A percentile compares a stretch with the other conserved stretches of the same genome.
These are phyloP conservation scores for Myopa testacea DNA, from an alignment of 2,888 invertebrate species.

Conservation along the genomic window DNA sequence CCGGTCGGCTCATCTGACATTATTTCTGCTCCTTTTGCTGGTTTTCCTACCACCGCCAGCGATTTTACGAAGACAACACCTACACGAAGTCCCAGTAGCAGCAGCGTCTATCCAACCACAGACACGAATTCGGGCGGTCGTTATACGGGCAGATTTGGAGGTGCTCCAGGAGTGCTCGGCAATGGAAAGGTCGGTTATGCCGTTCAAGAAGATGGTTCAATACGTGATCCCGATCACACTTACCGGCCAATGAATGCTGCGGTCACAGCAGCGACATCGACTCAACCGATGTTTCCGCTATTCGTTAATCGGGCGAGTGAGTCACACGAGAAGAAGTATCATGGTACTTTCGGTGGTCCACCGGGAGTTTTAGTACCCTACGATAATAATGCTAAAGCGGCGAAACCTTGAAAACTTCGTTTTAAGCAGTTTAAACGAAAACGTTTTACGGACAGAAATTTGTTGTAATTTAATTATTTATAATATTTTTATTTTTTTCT, in stretches of 20 bases:
- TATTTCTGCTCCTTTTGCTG: slow-evolving; percentile 17
- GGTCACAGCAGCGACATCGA: neutral
- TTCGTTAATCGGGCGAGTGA: slow-evolving; percentile 35
- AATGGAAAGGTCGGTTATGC: slow-evolving; percentile 52
- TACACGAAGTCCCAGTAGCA: slow-evolving; percentile 30
- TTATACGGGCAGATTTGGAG: slow-evolving; percentile 64
- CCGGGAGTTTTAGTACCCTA: slow-evolving; percentile 65
- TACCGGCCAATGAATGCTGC: slow-evolving; percentile 36
- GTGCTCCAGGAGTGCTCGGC: slow-evolving; percentile 55
- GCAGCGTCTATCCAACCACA: neutral
- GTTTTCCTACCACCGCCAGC: slow-evolving; percentile 26
- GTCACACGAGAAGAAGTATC: slow-evolving; percentile 49
- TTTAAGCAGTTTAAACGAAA: neutral
- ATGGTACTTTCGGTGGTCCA: slow-evolving; percentile 65
- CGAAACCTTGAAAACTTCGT: slow-evolving; percentile 29
- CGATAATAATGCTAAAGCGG: slow-evolving; percentile 57
- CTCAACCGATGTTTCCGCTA: slow-evolving; percentile 14
- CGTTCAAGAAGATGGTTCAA: slow-evolving; percentile 50
- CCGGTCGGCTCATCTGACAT: neutral
- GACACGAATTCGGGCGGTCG: slow-evolving; percentile 47
- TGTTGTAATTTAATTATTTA: slow-evolving; percentile 49
- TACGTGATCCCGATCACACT: slow-evolving; percentile 48
- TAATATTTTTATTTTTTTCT: slow-evolving; percentile 28
- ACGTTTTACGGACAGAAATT: slow-evolving; percentile 15
- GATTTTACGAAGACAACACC: slow-evolving; percentile 38